Evolutionary conservation across 2,113 vertebrate genomes (phyloP).

Genomic region (Prinia subflava): DNA sequence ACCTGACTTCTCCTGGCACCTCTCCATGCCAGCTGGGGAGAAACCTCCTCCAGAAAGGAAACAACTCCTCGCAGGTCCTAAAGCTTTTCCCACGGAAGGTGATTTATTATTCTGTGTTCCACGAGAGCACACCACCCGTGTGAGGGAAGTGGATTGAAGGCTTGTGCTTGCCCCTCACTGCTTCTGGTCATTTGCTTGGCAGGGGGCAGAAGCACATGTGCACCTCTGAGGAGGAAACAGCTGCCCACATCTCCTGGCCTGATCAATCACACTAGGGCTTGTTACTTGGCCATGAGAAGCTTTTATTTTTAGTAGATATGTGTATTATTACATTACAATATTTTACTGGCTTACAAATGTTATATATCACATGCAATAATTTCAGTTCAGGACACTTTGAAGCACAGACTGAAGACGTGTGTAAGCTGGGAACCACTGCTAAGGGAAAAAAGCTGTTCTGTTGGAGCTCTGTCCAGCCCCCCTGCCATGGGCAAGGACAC

Average conservation of each 20-base stretch:
- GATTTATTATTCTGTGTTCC: neutral
- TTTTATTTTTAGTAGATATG: neutral
- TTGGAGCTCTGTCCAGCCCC: rapidly evolving
- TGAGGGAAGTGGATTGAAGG: neutral
- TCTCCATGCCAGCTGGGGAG: neutral
- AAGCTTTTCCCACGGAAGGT: neutral
- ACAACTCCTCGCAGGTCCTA: rapidly evolving
- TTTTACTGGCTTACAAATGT: neutral
- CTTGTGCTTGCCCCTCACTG: neutral
- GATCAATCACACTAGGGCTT: neutral
- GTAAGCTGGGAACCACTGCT: neutral
- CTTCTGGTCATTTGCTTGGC: neutral
- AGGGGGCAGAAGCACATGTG: rapidly evolving
- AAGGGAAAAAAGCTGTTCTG: neutral
- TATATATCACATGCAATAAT: neutral
- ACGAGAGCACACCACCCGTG: neutral
- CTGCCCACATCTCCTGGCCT: neutral
- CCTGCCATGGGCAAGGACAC: neutral
- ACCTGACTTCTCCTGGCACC: neutral
- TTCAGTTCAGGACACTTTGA: neutral
- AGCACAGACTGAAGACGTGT: neutral
- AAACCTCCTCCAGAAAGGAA: neutral
- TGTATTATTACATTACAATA: neutral
- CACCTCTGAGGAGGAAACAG: neutral
- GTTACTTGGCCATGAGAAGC: neutral